These are phyloP conservation scores for Centrocercus urophasianus DNA, from an alignment of 2,113 vertebrate species.

Conservation along the genomic window DNA sequence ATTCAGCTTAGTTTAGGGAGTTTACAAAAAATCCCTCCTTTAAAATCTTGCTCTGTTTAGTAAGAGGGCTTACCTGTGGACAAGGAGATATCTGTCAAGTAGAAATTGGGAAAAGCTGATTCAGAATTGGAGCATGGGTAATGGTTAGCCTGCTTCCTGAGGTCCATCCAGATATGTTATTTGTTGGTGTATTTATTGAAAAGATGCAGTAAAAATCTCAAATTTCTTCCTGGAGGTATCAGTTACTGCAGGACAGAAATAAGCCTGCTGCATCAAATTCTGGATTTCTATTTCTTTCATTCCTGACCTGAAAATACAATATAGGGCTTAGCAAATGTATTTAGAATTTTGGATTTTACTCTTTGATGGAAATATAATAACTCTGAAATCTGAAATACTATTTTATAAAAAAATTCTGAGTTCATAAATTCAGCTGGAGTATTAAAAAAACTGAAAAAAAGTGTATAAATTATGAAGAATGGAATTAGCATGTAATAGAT, in stretches of 20 bases:
- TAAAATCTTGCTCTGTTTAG: neutral
- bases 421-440: neutral
- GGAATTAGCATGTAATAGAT: neutral
- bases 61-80: neutral
- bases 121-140: accelerated
- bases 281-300: neutral
- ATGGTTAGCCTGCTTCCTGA: neutral
- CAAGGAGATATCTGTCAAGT: neutral
- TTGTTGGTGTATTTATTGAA: neutral
- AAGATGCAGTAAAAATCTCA: neutral
- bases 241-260: neutral
- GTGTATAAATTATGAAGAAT: neutral
- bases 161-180: neutral
- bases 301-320: neutral
- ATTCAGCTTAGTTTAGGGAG: neutral
- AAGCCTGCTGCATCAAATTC: neutral
- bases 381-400: neutral
- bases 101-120: neutral
- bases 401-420: neutral
- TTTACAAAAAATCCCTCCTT: neutral
- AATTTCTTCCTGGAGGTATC: neutral
- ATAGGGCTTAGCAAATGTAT: neutral
- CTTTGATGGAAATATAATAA: neutral
- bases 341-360: neutral
- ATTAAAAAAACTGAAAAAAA: neutral